phyloP scores from a whole-genome alignment of 2,888 invertebrate species.

The Keiferia lycopersicella region DNA sequence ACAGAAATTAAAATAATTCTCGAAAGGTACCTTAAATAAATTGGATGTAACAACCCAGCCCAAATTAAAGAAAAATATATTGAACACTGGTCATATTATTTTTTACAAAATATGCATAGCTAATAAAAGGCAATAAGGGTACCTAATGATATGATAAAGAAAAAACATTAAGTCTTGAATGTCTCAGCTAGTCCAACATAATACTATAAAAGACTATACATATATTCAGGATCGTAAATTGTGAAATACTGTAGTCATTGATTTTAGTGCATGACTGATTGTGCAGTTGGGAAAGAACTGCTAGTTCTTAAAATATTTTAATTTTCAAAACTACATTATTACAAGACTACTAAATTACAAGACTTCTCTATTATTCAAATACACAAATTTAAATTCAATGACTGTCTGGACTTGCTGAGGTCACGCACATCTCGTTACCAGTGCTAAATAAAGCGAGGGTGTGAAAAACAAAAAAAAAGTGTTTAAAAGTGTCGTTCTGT shows the following conservation, averaged over 20 bases:
- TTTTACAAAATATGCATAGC: not conserved
- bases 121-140: too few species aligned
- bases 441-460: constrained; percentile 45
- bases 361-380: not conserved
- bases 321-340: too few species aligned
- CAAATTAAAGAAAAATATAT: not conserved
- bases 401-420: not conserved
- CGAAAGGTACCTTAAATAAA: not conserved
- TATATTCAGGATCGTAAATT: not conserved
- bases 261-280: too few species aligned
- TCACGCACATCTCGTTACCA: constrained; percentile 33
- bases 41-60: not conserved
- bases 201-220: not conserved
- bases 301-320: too few species aligned
- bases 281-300: too few species aligned
- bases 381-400: not conserved
- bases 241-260: not conserved
- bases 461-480: constrained; percentile 48
- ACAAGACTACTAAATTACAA: not conserved
- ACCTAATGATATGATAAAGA: too few species aligned
- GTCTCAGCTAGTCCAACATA: constrained; percentile 7
- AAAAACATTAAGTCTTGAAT: not conserved
- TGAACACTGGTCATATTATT: not conserved
- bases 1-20: not conserved
- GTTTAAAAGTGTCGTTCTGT: constrained; percentile 53